Evolutionary conservation across 2,888 invertebrate species (phyloP), one percentile per base, ranked within the genome.

Genomic region (Periphyllus acericola): DNA sequence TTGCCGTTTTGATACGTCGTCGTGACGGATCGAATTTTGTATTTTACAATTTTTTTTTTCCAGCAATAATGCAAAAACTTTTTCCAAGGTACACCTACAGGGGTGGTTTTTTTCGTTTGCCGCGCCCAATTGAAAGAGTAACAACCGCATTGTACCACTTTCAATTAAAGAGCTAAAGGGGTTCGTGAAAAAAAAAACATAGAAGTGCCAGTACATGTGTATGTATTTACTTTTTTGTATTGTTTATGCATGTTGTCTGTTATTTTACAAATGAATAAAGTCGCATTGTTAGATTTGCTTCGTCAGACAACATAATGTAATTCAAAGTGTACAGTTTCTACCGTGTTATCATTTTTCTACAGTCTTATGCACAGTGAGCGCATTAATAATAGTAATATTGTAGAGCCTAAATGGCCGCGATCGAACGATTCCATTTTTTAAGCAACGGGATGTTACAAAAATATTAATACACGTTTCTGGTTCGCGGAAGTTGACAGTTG

Each of bases 1-100:
- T 32, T 21, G 4, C 11, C 14, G 14, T 46, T 46, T 46, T 46
- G 14, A 46, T 46, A 36, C 40, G n/a, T 32, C 32, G 9, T 71
- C 2, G 32, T 60, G 40, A 76, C 75, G 75, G 60, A 66, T 40
- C 32, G 21, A 84, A 75, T 75, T 76, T 32, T 66, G 40, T 84
- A 40, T 76, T 83, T 66, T 66, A 66, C 32, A 29, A 40, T 74
- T 84, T 68, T 84, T n/a, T 8, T 52, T 68, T 76, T 40, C 0
- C 17, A 17, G 14, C 34, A 4, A 52, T 3, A 21, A 29, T 8
- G 52, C 8, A 46, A 29, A 52, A 76, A 76, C 76, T 5, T 76
- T 52, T 75, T 46, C 4, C 40, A 1, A 25, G 11, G 75, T 36
- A 32, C 29, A 29, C 29, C 36, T 36, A n/a, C n/a, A 36, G 9